Base-by-base conservation (phyloP, 2,797 vertebrate genomes). In the Macropodus opercularis region DNA sequence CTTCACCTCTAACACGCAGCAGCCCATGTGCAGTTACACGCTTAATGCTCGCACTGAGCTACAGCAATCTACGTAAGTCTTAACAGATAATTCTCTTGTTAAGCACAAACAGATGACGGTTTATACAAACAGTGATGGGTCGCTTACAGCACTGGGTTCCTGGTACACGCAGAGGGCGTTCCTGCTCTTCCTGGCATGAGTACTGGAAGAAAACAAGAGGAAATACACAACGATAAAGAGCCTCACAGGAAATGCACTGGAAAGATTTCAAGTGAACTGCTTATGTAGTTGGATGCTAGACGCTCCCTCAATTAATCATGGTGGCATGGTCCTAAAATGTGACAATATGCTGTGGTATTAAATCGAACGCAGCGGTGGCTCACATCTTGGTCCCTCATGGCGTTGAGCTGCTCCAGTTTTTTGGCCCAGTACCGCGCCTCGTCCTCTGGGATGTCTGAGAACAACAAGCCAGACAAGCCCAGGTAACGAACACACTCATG, bases 361-460 rank as follows among this genome's bases (percentile, higher is more conserved):
- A 77, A 82, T 62, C 21, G 81, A 69, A 69, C 23, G 18, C 15
- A 35, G 24, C 49, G 72, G 57, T 52, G 53, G 47, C 93, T 95
- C 85, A 98, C 96, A 87, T 99, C 96, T 90, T 99, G 97, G 90
- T 98, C 97, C 72, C 95, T 83, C 96, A 99, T 95, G 23, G 97
- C 95, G 0, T 99, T 99, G 48, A 99, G 92, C 84, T 98, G 96
- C 85, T 99, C 97, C 85, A 99, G 91, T 89, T 99, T 98, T 86
- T 98, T 98, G 63, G 97, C 96, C 98, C 97, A 99, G 69, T 99
- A 99, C 31, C 95, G 95, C 0, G 97, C 98, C 81, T 99, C 98
- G 64, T 99, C 98, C 81, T 99, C 98, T 0, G 98, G 98, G 74
- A 99, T 98, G 86, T 99, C 98, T 99, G 87, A 3, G 87, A 70